phyloP scores from a whole-genome alignment of 2,113 vertebrate genomes.

The Alaudala cheleensis region DNA sequence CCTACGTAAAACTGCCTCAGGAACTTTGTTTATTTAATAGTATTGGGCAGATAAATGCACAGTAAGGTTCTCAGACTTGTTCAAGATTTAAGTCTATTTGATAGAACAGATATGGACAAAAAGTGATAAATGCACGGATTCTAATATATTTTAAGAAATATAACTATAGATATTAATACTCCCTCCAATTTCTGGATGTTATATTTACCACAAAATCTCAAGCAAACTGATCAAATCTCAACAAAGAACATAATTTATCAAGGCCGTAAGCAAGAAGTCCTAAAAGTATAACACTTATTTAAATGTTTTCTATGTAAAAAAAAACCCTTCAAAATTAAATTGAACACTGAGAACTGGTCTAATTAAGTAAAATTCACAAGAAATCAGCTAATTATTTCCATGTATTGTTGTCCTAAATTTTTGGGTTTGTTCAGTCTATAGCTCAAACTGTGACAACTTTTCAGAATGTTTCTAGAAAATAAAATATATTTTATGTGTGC shows the following conservation, averaged over 20 bases:
- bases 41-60: neutral
- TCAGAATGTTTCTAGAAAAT: neutral
- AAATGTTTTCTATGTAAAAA: neutral
- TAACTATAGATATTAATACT: slow-evolving; percentile 33
- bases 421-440: neutral
- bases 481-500: neutral
- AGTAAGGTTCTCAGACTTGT: neutral
- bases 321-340: neutral
- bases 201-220: slow-evolving; percentile 2
- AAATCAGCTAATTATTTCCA: neutral
- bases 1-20: neutral
- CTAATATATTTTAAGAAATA: slow-evolving; percentile 56
- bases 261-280: neutral
- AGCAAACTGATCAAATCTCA: slow-evolving; percentile 33
- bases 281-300: neutral
- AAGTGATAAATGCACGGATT: slow-evolving; percentile 13
- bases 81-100: slow-evolving; percentile 44
- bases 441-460: neutral
- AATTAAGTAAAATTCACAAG: neutral
- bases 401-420: neutral
- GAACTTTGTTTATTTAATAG: slow-evolving; percentile 40
- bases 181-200: slow-evolving; percentile 24
- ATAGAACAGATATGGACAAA: slow-evolving; percentile 8
- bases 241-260: slow-evolving; percentile 27
- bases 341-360: neutral